Evolutionary conservation across 2,797 vertebrate species (phyloP), one percentile per base, ranked within the genome.

Genomic region (Lepilemur septentrionalis): DNA sequence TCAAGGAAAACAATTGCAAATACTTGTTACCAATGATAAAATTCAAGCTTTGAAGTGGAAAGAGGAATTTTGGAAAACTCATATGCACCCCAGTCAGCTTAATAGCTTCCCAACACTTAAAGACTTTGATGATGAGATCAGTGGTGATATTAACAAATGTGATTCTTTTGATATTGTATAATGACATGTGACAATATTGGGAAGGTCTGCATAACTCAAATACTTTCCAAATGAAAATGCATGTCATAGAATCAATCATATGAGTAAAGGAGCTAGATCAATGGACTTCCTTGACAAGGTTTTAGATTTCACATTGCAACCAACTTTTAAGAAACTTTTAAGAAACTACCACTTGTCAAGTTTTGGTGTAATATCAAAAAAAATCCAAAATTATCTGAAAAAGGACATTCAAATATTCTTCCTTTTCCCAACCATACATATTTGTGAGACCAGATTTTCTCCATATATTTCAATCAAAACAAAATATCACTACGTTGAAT

Each of bases 221-320:
- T 57, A 88, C 88, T 95, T 97, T 81, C 72, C 67, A 93, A 94
- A 73, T 80, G 28, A 90, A 81, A 82, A 84, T 69, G 78, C 25
- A 52, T 65, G 28, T 20, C 57, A 23, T 5, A 70, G 78, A 93
- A 43, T 94, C 48, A 83, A 61, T 96, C 48, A 95, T 17, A 73
- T 25, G 30, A 17, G 50, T 82, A 70, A 95, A 94, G 67, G 35
- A 76, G 70, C 14, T 55, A 88, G n/a, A 89, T 79, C 5, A 93
- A 30, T 72, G 50, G 32, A 55, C 55, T 79, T 76, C 72, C 28
- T 79, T 63, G 83, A 75, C 79, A 80, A 32, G 5, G 18, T 89
- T 85, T 97, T 82, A 88, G 65, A 73, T 78, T 76, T 76, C 30
- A 89, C 30, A 83, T 1, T 70, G 28, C 46, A 93, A 86, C 28